Evolutionary conservation across 2,113 vertebrate genomes (phyloP), one percentile per base, ranked within the genome.

Genomic region (Halichoeres trimaculatus): DNA sequence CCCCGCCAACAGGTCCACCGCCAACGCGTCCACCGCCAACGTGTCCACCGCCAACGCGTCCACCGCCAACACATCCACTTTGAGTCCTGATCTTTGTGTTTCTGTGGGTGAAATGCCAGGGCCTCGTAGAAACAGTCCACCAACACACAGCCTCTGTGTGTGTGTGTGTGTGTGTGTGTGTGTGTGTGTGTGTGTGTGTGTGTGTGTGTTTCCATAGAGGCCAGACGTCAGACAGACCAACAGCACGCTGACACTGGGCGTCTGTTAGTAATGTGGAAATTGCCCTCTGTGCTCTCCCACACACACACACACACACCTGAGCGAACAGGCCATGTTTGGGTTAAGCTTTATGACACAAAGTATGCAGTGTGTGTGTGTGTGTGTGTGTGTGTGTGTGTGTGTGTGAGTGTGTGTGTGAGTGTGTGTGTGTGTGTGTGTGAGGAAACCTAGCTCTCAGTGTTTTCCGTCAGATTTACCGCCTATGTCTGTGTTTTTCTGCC

Each of bases 241-340:
- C 76, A 61, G 34, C 67, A 19, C 34, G 4, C 22, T 1, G 57
- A 83, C 80, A 84, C 64, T 56, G 77, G 51, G 77, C 77, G 50
- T 75, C 85, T 89, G 77, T 84, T 72, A 10, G 57, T 45, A 9
- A 1, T 14, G 8, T 64, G 77, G 72, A 81, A 69, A 76, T 50
- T 14, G 60, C n/a, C 51, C 24, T 24, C 62, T 22, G 72, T 41
- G 38, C 41, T 52, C 43, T 8, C 34, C 30, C n/a, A 43, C 23
- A 41, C 51, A 26, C 65, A 67, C 54, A 57, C 64, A 57, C 40
- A 36, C 75, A 63, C 69, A 83, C 82, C 76, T 83, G 76, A 72
- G 62, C 16, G 79, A 78, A 61, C 57, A 54, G 70, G 47, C 61
- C 26, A 34, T 68, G 72, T 84, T 78, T 67, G 30, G 65, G 24